phyloP scores from a whole-genome alignment of 2,797 vertebrate genomes.

The Hephaestus fuliginosus region DNA sequence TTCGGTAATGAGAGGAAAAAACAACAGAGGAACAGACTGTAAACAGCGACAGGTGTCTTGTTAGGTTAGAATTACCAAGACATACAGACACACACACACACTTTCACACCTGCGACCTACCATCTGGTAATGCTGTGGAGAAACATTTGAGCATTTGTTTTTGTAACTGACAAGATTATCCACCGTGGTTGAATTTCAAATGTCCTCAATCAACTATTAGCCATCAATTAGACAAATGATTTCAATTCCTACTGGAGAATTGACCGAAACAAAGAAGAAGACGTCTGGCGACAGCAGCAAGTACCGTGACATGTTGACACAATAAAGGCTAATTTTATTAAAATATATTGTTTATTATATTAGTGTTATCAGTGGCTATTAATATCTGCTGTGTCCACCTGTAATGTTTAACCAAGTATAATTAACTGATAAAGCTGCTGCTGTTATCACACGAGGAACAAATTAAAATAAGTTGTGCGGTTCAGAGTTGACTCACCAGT shows the following conservation, averaged over 20 bases:
- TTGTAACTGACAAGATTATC: conserved; percentile 44
- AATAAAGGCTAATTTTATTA: conserved; percentile 7
- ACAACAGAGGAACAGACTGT: conserved; percentile 66
- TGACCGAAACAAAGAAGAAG: neutral
- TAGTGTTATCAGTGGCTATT: neutral
- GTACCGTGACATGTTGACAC: neutral
- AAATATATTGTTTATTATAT: neutral
- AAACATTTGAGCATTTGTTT: conserved; percentile 61
- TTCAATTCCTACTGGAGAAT: neutral
- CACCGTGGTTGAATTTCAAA: conserved; percentile 21
- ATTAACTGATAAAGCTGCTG: neutral
- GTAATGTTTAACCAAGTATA: conserved; percentile 33
- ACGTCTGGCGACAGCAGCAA: neutral
- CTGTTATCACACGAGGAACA: neutral
- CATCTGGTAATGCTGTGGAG: conserved; percentile 70
- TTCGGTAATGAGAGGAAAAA: conserved; percentile 83
- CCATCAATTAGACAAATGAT: conserved; percentile 30
- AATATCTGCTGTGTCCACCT: neutral
- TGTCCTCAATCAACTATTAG: conserved; percentile 46
- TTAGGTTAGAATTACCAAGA: conserved; percentile 60
- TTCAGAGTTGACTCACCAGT: neutral
- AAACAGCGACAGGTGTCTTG: conserved; percentile 80
- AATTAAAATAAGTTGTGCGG: neutral
- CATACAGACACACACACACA: conserved; percentile 29
- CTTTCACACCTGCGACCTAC: conserved; percentile 43